Conservation (phyloP, 2,888 invertebrate genomes). For the Rugalucina vietnamica region DNA sequence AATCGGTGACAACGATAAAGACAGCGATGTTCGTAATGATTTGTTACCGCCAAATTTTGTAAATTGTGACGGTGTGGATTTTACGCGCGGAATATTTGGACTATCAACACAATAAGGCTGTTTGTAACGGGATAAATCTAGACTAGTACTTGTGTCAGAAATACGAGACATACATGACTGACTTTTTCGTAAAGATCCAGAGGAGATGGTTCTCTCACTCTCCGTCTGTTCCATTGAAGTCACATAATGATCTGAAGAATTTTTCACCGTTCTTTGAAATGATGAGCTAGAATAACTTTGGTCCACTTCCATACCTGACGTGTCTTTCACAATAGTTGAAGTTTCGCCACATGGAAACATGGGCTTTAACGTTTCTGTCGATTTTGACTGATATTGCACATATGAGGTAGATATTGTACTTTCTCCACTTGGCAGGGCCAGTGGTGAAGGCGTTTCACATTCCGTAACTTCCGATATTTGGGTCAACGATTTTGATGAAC, state of each 20-base stretch:
- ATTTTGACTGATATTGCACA: conserved; percentile 18
- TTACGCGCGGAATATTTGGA: neutral
- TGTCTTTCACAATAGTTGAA: conserved; percentile 30
- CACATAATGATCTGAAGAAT: neutral
- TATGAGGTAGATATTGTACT: conserved; percentile 4
- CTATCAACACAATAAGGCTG: neutral
- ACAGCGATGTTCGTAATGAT: conserved; percentile 49
- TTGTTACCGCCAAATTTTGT: conserved; percentile 49
- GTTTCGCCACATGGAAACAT: conserved; percentile 60
- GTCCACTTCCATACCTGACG: neutral
- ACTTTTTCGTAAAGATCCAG: neutral
- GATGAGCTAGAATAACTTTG: conserved; percentile 5
- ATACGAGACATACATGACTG: neutral
- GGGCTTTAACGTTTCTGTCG: conserved; percentile 35
- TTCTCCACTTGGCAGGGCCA: conserved; percentile 24
- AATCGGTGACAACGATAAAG: conserved; percentile 51
- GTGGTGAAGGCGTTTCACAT: conserved; percentile 8
- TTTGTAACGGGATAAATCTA: neutral
- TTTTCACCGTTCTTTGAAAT: neutral
- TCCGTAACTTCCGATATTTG: conserved; percentile 55
- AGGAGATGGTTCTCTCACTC: neutral
- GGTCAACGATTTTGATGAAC: conserved; percentile 50
- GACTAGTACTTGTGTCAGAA: neutral
- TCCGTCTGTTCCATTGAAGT: neutral
- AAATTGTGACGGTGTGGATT: neutral